phyloP scores from a whole-genome alignment of 2,888 invertebrate species.

The Drosophila lutescens region DNA sequence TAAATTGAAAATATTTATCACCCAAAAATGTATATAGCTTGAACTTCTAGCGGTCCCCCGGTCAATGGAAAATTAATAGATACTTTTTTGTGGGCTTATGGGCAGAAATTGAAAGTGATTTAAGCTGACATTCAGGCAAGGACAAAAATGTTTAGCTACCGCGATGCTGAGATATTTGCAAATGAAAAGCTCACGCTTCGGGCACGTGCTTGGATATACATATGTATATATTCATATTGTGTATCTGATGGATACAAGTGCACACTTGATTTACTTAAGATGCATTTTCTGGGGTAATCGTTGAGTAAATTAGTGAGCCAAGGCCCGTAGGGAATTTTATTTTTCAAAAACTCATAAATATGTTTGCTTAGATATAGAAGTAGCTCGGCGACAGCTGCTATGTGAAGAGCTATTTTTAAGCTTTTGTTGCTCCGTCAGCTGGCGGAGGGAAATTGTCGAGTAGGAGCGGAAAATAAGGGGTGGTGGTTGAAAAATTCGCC shows the following conservation, averaged over 20 bases:
- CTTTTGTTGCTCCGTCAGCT: constrained; percentile 26
- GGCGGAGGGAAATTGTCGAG: constrained; percentile 6
- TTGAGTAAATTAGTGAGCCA: constrained; percentile 14
- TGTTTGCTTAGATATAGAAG: constrained; percentile 18
- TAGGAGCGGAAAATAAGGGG: constrained; percentile 6
- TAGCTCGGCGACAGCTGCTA: constrained; percentile 28
- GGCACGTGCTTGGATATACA: constrained; percentile 50
- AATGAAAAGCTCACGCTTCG: constrained; percentile 53
- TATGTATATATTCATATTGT: constrained; percentile 27
- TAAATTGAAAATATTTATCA: constrained; percentile 60
- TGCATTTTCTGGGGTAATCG: constrained; percentile 27
- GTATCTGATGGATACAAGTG: constrained; percentile 55
- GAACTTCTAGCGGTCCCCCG: constrained; percentile 5
- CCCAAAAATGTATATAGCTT: constrained; percentile 20
- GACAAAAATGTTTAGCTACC: constrained; percentile 62
- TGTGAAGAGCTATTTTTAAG: constrained; percentile 23
- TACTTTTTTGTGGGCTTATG: constrained; percentile 13
- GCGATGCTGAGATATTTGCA: constrained; percentile 36
- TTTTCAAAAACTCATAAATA: constrained; percentile 16
- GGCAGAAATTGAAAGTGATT: constrained; percentile 51
- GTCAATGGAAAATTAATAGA: constrained; percentile 48
- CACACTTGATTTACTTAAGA: constrained; percentile 22
- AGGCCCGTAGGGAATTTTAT: not conserved
- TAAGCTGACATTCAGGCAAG: constrained; percentile 76
- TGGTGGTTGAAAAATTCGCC: constrained; percentile 19